phyloP scores from a whole-genome alignment of 2,797 vertebrate genomes.

The Spinus pinus region DNA sequence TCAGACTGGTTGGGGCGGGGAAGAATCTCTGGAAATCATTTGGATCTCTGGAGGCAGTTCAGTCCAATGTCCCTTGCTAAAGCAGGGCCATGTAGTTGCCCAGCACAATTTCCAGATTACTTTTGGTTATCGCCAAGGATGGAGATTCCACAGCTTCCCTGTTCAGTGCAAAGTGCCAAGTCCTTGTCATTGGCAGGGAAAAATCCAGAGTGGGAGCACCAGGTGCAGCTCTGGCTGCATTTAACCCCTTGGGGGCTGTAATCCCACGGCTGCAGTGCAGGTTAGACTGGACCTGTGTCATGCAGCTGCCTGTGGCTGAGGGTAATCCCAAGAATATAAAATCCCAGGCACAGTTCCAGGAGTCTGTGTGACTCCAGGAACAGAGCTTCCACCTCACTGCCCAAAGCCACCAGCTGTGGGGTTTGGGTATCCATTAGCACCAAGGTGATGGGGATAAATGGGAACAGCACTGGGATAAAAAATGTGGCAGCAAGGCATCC shows the following conservation, averaged over 20 bases:
- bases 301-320: not conserved
- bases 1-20: not conserved
- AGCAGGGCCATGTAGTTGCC: not conserved
- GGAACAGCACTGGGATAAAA: not conserved
- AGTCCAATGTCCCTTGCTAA: not conserved
- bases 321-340: not conserved
- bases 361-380: not conserved
- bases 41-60: not conserved
- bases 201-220: not conserved
- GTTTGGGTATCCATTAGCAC: not conserved
- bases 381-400: not conserved
- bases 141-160: not conserved
- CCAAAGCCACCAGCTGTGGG: not conserved
- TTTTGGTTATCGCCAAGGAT: not conserved
- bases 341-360: not conserved
- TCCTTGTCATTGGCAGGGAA: not conserved
- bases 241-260: not conserved
- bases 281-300: accelerated
- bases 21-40: not conserved
- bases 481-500: not conserved
- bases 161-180: not conserved
- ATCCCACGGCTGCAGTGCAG: not conserved
- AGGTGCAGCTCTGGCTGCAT: not conserved
- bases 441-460: not conserved
- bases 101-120: not conserved